These are phyloP conservation scores for Malurus melanocephalus DNA, from an alignment of 2,113 vertebrate species.

Conservation along the genomic window DNA sequence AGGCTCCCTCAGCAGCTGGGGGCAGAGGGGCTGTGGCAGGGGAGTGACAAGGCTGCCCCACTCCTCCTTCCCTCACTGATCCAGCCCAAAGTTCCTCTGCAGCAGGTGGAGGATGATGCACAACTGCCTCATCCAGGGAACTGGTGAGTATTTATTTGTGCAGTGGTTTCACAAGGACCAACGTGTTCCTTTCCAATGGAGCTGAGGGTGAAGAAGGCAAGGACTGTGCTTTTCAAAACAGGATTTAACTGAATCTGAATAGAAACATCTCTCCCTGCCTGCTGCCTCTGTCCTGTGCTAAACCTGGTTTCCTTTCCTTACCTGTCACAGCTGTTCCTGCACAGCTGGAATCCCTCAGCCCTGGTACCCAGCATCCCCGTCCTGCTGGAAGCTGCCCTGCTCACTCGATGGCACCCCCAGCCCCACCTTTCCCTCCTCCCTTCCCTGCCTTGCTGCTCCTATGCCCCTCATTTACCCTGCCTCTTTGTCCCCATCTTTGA, in stretches of 20 bases:
- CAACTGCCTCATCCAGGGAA: rapidly evolving
- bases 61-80: neutral
- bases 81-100: rapidly evolving
- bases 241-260: neutral
- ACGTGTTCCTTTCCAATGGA: neutral
- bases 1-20: neutral
- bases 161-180: neutral
- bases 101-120: neutral
- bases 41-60: neutral
- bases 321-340: neutral
- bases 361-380: neutral
- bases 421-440: neutral
- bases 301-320: neutral
- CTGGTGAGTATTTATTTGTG: neutral
- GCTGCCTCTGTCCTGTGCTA: neutral
- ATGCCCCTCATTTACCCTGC: neutral
- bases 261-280: neutral
- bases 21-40: neutral
- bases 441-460: neutral
- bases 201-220: neutral
- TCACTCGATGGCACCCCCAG: neutral
- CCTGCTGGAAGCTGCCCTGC: neutral
- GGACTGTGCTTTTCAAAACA: neutral
- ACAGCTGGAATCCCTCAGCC: neutral
- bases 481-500: neutral